phyloP scores from a whole-genome alignment of 1,140 invertebrate genomes.

The Tetramorium simillimum region DNA sequence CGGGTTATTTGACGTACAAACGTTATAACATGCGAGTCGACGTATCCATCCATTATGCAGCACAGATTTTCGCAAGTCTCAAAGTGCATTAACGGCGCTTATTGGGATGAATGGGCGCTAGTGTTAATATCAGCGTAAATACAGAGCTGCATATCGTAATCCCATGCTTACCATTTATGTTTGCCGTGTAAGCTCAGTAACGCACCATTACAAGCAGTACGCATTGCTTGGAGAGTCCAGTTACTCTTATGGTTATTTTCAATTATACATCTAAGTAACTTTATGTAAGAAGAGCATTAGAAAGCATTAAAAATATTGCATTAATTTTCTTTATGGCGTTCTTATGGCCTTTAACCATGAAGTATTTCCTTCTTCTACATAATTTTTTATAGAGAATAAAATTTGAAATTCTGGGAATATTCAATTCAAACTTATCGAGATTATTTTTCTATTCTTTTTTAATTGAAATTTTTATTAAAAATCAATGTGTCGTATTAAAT shows the following conservation, averaged over 20 bases:
- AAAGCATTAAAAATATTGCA: background rate
- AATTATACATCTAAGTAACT: background rate
- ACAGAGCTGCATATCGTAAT: conserved; percentile 38
- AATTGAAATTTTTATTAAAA: background rate
- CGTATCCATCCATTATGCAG: conserved; percentile 53
- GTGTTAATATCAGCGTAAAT: conserved; percentile 59
- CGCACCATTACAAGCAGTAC: conserved; percentile 17
- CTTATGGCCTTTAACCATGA: background rate
- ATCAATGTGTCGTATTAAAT: background rate
- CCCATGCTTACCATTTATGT: conserved; percentile 55
- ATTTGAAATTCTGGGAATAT: background rate
- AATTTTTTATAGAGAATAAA: background rate
- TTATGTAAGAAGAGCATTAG: background rate
- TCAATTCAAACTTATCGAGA: background rate
- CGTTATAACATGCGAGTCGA: conserved; percentile 36
- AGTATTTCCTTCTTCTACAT: background rate
- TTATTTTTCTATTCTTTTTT: background rate
- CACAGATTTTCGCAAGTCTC: conserved; percentile 57
- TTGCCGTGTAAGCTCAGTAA: conserved; percentile 29
- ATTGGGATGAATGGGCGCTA: conserved; percentile 54
- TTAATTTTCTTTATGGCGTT: background rate
- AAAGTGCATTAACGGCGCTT: conserved; percentile 56
- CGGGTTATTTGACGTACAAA: conserved; percentile 54
- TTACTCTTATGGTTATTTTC: background rate
- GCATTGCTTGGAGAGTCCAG: background rate